Conservation (phyloP, 2,888 invertebrate species). For the Dermolepida albohirtum region DNA sequence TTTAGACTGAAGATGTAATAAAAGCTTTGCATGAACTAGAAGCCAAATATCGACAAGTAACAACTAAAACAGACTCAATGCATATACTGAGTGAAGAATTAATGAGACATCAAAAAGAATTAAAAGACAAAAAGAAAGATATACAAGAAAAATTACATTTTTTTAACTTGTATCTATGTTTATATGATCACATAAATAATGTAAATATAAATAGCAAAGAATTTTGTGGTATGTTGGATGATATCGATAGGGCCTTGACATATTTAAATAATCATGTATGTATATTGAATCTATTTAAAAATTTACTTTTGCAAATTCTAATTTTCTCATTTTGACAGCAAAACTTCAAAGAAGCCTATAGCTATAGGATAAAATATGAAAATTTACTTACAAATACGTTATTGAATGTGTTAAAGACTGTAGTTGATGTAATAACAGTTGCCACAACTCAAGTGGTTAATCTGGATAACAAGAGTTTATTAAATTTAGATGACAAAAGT, state of each 20-base stretch:
- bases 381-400: constrained; percentile 87
- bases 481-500: constrained; percentile 29
- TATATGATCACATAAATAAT: constrained; percentile 56
- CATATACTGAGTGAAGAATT: constrained; percentile 93
- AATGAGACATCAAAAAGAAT: constrained; percentile 86
- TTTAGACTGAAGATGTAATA: constrained; percentile 62
- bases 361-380: constrained; percentile 85
- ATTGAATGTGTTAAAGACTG: constrained; percentile 82
- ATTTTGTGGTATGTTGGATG: constrained; percentile 83
- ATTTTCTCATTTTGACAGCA: constrained; percentile 66
- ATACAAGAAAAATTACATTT: constrained; percentile 85
- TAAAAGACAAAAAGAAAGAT: constrained; percentile 83
- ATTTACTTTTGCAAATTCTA: constrained; percentile 43
- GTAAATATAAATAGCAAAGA: constrained; percentile 73
- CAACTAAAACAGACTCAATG: constrained; percentile 91
- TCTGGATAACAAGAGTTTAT: constrained; percentile 55
- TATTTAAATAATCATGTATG: constrained; percentile 87
- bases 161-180: constrained; percentile 79
- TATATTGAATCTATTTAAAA: constrained; percentile 45
- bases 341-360: constrained; percentile 86
- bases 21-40: constrained; percentile 78
- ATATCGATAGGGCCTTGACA: constrained; percentile 87
- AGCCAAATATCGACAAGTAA: constrained; percentile 86
- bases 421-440: constrained; percentile 79
- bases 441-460: constrained; percentile 81